phyloP scores from a whole-genome alignment of 2,888 invertebrate species.

The Lasioglossum zephyrum region DNA sequence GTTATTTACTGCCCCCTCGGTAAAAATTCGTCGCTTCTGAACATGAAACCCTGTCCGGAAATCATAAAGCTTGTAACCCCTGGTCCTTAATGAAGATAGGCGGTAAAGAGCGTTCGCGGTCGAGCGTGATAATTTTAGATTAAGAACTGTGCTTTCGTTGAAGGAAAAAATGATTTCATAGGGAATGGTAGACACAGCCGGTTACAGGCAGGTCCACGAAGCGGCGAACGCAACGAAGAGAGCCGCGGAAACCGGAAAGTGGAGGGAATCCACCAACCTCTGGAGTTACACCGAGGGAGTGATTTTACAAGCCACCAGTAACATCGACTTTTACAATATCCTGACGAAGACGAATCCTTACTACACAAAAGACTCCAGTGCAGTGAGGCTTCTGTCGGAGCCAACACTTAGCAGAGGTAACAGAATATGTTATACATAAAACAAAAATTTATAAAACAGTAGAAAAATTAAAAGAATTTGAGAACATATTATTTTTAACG shows the following conservation, averaged over 20 bases:
- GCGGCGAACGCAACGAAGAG: slow-evolving; percentile 86
- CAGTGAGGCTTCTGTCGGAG: neutral
- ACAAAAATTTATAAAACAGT: neutral
- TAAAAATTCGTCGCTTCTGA: neutral
- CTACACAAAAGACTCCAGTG: neutral
- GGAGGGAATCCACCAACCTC: slow-evolving; percentile 86
- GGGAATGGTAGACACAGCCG: slow-evolving; percentile 89
- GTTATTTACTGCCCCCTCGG: neutral
- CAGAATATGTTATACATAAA: neutral
- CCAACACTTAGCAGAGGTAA: neutral
- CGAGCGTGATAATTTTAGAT: neutral
- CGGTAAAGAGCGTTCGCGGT: neutral
- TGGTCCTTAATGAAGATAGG: neutral
- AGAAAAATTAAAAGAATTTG: neutral
- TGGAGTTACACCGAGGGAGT: slow-evolving; percentile 89
- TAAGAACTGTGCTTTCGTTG: neutral
- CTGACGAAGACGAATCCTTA: slow-evolving; percentile 84
- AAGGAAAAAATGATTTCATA: slow-evolving; percentile 62
- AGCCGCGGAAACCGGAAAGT: slow-evolving; percentile 87
- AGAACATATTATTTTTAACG: neutral
- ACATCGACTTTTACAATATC: slow-evolving; percentile 94
- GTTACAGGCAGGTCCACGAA: slow-evolving; percentile 87
- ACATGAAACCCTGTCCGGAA: neutral
- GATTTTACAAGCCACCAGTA: slow-evolving; percentile 87
- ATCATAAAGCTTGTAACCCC: neutral